Conservation (phyloP, 2,797 vertebrate species). For the Thamnophis elegans region DNA sequence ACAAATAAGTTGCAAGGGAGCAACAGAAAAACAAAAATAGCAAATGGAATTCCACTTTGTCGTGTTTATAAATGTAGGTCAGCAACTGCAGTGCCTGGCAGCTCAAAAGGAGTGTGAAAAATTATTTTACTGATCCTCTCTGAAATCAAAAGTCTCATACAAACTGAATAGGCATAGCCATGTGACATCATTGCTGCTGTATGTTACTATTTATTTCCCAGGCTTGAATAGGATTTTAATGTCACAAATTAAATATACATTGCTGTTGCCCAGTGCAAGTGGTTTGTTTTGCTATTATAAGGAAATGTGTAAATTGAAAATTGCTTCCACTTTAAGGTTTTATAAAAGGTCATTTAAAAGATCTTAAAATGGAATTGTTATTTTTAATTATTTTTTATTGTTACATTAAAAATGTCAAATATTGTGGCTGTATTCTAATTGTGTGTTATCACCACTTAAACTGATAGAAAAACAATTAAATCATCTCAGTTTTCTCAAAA, state of each 20-base stretch:
- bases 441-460: neutral
- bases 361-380: neutral
- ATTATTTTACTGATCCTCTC: slow-evolving; percentile 39
- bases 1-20: neutral
- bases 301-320: slow-evolving; percentile 25
- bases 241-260: slow-evolving; percentile 17
- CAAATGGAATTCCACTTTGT: neutral
- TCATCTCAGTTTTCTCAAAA: neutral
- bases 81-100: slow-evolving; percentile 40
- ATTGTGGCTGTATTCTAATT: neutral
- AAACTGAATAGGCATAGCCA: slow-evolving; percentile 11
- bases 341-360: neutral
- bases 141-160: slow-evolving; percentile 1
- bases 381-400: neutral
- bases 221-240: neutral
- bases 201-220: neutral
- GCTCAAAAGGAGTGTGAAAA: slow-evolving; percentile 6
- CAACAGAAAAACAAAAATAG: neutral
- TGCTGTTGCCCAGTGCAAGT: slow-evolving; percentile 1
- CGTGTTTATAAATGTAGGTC: slow-evolving; percentile 48
- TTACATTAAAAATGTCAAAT: neutral
- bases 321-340: neutral
- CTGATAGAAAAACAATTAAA: neutral
- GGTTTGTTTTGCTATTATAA: neutral
- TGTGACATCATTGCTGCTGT: fast-evolving